Percentiles rank a stretch among this genome's conserved stretches.
Conservation (phyloP, 2,113 vertebrate species). For the Macroglossus sobrinus region DNA sequence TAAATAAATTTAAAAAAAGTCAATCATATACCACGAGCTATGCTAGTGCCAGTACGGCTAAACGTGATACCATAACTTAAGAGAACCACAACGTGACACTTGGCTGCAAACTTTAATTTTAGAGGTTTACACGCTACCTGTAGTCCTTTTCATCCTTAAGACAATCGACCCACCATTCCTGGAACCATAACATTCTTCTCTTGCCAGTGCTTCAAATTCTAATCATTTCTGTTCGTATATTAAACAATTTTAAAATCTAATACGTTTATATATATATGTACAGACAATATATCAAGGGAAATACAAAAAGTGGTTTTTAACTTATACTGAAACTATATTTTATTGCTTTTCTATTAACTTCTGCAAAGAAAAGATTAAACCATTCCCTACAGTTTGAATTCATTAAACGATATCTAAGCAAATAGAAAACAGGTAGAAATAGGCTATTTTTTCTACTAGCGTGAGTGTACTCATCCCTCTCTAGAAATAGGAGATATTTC, state of each 20-base stretch:
- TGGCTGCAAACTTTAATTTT: neutral
- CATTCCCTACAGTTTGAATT: neutral
- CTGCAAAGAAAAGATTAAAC: slow-evolving; percentile 29
- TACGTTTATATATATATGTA: neutral
- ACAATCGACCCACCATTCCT: neutral
- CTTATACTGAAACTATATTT: neutral
- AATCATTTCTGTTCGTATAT: neutral
- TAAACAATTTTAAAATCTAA: slow-evolving; percentile 22
- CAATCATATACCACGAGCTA: neutral
- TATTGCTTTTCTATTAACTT: neutral
- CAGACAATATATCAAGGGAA: neutral
- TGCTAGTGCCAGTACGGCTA: neutral
- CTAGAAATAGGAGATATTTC: slow-evolving; percentile 12
- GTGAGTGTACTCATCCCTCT: neutral
- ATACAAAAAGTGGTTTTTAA: neutral
- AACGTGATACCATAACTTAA: neutral
- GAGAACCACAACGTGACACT: neutral
- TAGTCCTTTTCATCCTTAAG: neutral
- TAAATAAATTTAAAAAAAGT: neutral
- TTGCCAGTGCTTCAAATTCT: slow-evolving; percentile 24
- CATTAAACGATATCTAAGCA: neutral
- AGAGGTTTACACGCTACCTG: neutral
- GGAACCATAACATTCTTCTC: neutral
- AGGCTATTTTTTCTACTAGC: neutral
- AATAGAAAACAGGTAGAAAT: neutral